Conservation (phyloP, 2,888 invertebrate species). For the Lymantria dispar region DNA sequence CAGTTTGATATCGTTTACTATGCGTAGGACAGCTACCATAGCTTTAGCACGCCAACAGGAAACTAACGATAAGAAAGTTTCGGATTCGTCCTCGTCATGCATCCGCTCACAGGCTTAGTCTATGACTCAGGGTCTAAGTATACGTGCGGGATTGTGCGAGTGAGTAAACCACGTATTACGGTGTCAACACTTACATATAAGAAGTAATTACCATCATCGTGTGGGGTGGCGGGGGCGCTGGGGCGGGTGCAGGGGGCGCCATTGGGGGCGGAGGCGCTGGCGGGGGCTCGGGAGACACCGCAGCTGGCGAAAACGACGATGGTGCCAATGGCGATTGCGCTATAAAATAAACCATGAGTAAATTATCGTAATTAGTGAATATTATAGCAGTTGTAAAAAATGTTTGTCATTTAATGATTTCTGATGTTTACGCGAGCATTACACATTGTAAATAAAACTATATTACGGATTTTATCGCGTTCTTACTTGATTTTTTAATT, state of each 20-base stretch:
- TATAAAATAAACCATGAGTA: constrained; percentile 16
- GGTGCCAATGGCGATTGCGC: constrained; percentile 84
- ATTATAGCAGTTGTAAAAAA: too few species aligned
- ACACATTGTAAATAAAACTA: too few species aligned
- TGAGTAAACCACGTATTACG: constrained; percentile 79
- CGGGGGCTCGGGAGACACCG: constrained; percentile 83
- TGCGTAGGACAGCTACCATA: constrained; percentile 55
- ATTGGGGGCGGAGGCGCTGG: constrained; percentile 81
- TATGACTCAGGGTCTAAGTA: constrained; percentile 40
- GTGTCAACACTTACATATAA: constrained; percentile 83
- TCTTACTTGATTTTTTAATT: too few species aligned
- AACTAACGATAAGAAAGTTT: constrained; percentile 31
- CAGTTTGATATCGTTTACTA: constrained; percentile 73
- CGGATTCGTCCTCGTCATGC: constrained; percentile 34
- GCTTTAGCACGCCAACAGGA: constrained; percentile 45
- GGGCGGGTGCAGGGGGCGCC: constrained; percentile 58
- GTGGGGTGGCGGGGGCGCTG: constrained; percentile 72
- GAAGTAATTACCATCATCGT: constrained; percentile 83
- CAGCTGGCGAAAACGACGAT: constrained; percentile 80
- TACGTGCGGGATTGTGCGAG: constrained; percentile 74
- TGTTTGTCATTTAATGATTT: too few species aligned
- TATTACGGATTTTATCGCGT: too few species aligned
- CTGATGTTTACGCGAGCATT: too few species aligned
- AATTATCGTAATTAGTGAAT: neutral
- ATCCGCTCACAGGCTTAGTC: constrained; percentile 59